phyloP scores from a whole-genome alignment of 2,888 invertebrate genomes.

The Hydrotaea diabolus region DNA sequence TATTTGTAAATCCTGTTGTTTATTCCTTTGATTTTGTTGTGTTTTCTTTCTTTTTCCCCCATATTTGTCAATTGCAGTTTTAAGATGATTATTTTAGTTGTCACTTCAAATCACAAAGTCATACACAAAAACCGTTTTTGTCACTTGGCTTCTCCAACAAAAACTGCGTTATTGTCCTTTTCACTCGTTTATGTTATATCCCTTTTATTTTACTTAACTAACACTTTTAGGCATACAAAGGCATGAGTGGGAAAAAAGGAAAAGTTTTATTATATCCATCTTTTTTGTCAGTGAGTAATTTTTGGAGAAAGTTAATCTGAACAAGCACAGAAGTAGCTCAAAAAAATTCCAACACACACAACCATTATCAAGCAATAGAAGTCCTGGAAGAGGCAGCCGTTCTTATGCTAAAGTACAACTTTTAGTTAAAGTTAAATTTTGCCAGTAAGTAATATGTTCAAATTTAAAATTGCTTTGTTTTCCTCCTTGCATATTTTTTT shows the following conservation, averaged over 20 bases:
- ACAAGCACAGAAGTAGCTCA: background rate
- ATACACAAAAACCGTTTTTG: background rate
- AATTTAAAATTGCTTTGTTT: background rate
- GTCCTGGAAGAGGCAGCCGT: too few relatives aligned
- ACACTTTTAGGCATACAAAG: background rate
- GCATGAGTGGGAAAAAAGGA: background rate
- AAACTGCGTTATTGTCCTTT: background rate
- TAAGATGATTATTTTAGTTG: conserved; percentile 36
- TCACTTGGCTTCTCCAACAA: too few relatives aligned
- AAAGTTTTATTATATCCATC: background rate
- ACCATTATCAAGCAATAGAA: too few relatives aligned
- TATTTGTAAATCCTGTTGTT: background rate
- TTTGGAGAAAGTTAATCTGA: conserved; percentile 29
- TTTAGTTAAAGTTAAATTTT: conserved; percentile 5
- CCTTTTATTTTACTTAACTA: conserved; percentile 9
- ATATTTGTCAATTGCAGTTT: conserved; percentile 35
- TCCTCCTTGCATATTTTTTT: too few relatives aligned
- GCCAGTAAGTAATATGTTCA: background rate
- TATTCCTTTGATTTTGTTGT: background rate
- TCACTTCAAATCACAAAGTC: conserved; percentile 23
- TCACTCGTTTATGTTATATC: background rate
- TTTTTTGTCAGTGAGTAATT: background rate
- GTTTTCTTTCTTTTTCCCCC: background rate
- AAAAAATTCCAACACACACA: too few relatives aligned
- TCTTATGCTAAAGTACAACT: background rate